Evolutionary conservation across 2,888 invertebrate genomes (phyloP), one percentile per base, ranked within the genome.

Genomic region (Drosophila meridionalis): DNA sequence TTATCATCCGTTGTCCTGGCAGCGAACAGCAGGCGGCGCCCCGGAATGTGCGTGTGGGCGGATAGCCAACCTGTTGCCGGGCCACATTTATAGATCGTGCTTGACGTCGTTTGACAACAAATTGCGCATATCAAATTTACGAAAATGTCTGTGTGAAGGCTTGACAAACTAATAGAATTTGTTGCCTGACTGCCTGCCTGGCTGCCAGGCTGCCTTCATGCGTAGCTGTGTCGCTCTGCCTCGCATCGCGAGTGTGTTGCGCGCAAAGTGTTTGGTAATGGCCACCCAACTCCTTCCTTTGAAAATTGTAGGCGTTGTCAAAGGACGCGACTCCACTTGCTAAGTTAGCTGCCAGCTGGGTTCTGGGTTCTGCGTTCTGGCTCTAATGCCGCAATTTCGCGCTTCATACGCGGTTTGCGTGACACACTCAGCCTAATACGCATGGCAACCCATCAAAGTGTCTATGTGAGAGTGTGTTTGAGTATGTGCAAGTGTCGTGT

Each of bases 51-150:
- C 83, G 88, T 86, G 81, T 80, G 20, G 52, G 50, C 36, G 58
- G 64, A 58, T 47, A 14, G 74, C 61, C 79, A 81, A 80, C 79
- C 78, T 81, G 79, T 80, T 81, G 79, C 65, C 58, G 42, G 57
- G 47, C 42, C 63, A 38, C 65, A 80, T 77, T 83, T 83, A 67
- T 69, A 64, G 73, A 63, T 70, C 66, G 68, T 75, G 69, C 77
- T 43, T 69, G 61, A 66, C 80, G 47, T 79, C 86, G 79, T 83
- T 82, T 81, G 73, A 73, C 74, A 87, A 89, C 88, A 87, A 87
- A 87, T 87, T 87, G 87, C 87, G 88, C 88, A 87, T 87, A 87
- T 89, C 88, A 89, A 87, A 87, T 87, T 87, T 87, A 82, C 88
- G 73, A 73, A 87, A 87, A 85, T 87, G 86, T 85, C 85, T 80